Evolutionary conservation across 2,113 vertebrate species (phyloP).

Genomic region (Bungarus multicinctus): DNA sequence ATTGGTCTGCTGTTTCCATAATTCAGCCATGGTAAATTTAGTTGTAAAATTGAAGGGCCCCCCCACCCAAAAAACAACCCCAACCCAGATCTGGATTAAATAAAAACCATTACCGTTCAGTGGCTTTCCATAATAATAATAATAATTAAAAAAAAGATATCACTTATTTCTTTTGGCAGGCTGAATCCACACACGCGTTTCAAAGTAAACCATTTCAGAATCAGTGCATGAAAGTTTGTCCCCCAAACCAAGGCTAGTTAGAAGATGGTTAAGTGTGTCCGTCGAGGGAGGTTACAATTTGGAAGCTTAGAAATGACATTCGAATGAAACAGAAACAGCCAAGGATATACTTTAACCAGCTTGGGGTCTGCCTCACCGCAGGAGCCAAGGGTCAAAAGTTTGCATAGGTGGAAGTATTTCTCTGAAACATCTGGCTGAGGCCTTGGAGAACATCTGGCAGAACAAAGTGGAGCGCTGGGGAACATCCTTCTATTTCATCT

Average conservation of each 20-base stretch:
- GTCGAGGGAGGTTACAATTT: background rate
- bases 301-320: too few species aligned
- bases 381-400: too few species aligned
- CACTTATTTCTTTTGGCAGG: background rate
- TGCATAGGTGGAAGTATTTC: background rate
- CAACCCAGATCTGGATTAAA: background rate
- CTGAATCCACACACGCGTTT: background rate
- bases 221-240: constrained; percentile 16
- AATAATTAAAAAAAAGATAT: accelerated
- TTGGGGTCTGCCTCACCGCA: background rate
- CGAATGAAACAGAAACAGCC: background rate
- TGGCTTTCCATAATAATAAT: background rate
- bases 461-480: background rate
- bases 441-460: background rate
- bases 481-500: background rate
- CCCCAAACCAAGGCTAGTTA: background rate
- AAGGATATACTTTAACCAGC: background rate
- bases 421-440: too few species aligned
- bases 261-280: background rate
- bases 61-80: background rate
- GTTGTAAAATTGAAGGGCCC: constrained; percentile 21
- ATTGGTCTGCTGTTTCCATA: constrained; percentile 12
- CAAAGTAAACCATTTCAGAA: constrained; percentile 20
- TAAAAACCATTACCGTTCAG: background rate
- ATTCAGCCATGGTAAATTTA: constrained; percentile 37